Evolutionary conservation across 2,113 vertebrate species (phyloP).

Genomic region (Vanacampus margaritifer): DNA sequence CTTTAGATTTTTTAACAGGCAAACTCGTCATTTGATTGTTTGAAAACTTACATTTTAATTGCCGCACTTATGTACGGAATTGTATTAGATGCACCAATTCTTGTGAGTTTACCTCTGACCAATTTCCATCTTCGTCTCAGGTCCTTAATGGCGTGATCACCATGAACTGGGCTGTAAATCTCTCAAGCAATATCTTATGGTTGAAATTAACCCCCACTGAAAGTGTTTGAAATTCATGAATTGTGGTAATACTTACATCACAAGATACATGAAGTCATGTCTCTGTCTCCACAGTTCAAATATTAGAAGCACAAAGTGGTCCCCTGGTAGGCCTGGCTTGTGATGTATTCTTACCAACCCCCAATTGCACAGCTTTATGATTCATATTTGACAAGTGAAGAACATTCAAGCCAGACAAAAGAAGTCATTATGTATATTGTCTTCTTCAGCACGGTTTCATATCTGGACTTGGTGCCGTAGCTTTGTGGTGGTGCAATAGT

Average conservation of each 20-base stretch:
- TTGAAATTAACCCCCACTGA: slow-evolving; percentile 92
- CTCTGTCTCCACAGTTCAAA: slow-evolving; percentile 86
- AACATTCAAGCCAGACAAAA: slow-evolving; percentile 91
- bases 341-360: slow-evolving; percentile 96
- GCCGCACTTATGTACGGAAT: slow-evolving; percentile 69
- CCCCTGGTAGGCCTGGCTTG: slow-evolving; percentile 86
- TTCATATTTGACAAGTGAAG: slow-evolving; percentile 89
- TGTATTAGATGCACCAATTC: slow-evolving; percentile 59
- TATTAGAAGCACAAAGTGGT: slow-evolving; percentile 94
- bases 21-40: slow-evolving; percentile 70
- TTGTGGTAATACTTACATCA: slow-evolving; percentile 99
- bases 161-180: slow-evolving; percentile 95
- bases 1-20: slow-evolving; percentile 79
- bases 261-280: slow-evolving; percentile 99
- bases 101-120: slow-evolving; percentile 58
- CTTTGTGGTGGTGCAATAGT: too few species aligned
- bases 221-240: slow-evolving; percentile 99
- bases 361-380: slow-evolving; percentile 90
- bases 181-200: slow-evolving; percentile 90
- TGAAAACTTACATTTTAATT: slow-evolving; percentile 59
- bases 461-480: background rate
- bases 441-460: background rate
- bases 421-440: slow-evolving; percentile 75
- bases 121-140: slow-evolving; percentile 46
- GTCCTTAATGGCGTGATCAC: slow-evolving; percentile 93